phyloP scores from a whole-genome alignment of 35 echinoderm and acorn worm genomes.

The Ophioderma brevispina region DNA sequence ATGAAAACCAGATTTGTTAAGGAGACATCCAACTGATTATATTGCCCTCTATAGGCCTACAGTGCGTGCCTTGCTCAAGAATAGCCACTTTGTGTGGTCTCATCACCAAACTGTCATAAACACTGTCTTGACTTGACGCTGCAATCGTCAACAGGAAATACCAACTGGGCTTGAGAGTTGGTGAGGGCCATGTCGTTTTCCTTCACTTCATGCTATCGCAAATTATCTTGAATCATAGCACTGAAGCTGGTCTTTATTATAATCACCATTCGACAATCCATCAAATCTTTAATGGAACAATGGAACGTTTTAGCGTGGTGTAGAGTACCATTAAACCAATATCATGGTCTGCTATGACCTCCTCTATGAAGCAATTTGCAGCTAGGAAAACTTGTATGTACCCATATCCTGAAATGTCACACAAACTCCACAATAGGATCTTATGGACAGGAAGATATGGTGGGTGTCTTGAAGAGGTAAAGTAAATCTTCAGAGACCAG shows the following conservation, averaged over 20 bases:
- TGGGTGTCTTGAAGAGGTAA: too few relatives aligned
- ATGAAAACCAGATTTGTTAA: too few relatives aligned
- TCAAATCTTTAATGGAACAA: constrained; percentile 39
- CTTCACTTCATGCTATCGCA: constrained; percentile 39
- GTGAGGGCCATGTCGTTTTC: constrained; percentile 40
- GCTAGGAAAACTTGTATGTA: not conserved
- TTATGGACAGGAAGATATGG: not conserved
- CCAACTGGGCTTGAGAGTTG: constrained; percentile 21
- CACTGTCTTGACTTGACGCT: constrained; percentile 40
- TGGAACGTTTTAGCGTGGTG: constrained; percentile 34
- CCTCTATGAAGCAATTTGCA: constrained; percentile 41
- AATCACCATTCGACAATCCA: constrained; percentile 31
- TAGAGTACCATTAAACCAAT: constrained; percentile 50
- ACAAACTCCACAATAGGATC: constrained; percentile 14
- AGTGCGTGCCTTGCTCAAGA: constrained; percentile 38
- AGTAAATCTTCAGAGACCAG: constrained; percentile 18
- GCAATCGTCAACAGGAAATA: not conserved
- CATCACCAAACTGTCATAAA: constrained; percentile 31
- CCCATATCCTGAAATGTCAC: not conserved
- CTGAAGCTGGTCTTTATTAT: constrained; percentile 54
- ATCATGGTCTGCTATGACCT: constrained; percentile 52
- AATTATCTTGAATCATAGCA: constrained; percentile 57
- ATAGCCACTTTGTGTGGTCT: constrained; percentile 35
- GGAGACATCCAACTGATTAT: too few relatives aligned
- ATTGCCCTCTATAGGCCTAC: too few relatives aligned